These are phyloP conservation scores for Myanophis thanlyinensis DNA, from an alignment of 2,113 vertebrate genomes.

Conservation along the genomic window DNA sequence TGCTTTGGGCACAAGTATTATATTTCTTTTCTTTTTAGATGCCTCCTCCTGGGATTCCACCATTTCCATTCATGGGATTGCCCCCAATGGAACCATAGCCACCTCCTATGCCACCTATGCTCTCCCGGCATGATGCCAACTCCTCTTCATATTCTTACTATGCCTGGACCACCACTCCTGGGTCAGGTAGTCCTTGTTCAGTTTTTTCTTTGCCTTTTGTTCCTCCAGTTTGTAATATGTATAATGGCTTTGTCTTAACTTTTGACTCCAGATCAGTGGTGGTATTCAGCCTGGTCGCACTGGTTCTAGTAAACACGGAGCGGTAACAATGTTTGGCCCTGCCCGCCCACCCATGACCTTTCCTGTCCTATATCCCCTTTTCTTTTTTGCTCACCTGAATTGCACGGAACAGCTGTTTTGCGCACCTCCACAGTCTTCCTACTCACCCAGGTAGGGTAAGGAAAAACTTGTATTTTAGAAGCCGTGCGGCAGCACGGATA, in stretches of 20 bases:
- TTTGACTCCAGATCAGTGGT: too few species aligned
- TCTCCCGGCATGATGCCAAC: constrained; percentile 72
- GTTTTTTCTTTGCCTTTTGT: background rate
- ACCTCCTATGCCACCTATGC: constrained; percentile 70
- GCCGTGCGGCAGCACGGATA: too few species aligned
- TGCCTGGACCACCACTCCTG: constrained; percentile 69
- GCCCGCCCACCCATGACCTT: too few species aligned
- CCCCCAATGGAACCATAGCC: constrained; percentile 71
- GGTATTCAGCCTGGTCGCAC: too few species aligned
- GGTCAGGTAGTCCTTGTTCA: constrained; percentile 61
- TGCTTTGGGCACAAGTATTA: background rate
- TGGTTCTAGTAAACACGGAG: too few species aligned
- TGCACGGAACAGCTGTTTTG: too few species aligned
- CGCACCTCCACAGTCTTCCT: too few species aligned
- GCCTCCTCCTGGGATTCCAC: constrained; percentile 73
- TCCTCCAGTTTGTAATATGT: background rate
- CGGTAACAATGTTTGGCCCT: too few species aligned
- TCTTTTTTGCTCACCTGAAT: too few species aligned
- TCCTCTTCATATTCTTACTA: constrained; percentile 71
- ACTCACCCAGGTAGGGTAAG: too few species aligned
- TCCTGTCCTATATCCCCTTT: too few species aligned
- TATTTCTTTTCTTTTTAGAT: constrained; percentile 62
- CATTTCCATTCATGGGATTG: constrained; percentile 71
- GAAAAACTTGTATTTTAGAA: too few species aligned
- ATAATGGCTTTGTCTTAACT: background rate